A percentile compares a stretch with the other conserved stretches of the same genome.
Evolutionary conservation across 2,888 invertebrate genomes (phyloP).

Genomic region (Ypsolopha scabrella): DNA sequence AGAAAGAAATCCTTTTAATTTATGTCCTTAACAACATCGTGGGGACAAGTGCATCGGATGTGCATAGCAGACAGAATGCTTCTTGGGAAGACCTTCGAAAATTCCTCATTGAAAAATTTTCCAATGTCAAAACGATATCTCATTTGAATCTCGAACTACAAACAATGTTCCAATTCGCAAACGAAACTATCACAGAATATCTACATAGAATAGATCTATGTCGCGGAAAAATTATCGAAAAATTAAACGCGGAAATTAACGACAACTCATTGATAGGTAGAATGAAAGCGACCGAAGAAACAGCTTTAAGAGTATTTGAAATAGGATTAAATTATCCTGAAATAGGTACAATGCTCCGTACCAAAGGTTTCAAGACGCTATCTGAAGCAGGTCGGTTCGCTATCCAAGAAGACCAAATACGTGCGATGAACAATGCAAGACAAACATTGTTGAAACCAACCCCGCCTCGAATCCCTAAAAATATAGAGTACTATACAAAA

Average conservation of each 20-base stretch:
- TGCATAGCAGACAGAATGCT: too few relatives aligned
- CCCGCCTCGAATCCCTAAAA: neutral
- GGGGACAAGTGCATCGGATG: too few relatives aligned
- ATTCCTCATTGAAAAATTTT: constrained; percentile 9
- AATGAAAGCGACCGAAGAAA: neutral
- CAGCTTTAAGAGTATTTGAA: neutral
- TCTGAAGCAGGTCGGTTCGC: neutral
- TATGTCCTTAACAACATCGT: too few relatives aligned
- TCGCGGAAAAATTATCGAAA: constrained; percentile 8
- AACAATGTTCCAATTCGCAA: constrained; percentile 18
- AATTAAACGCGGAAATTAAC: neutral
- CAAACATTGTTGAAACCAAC: neutral
- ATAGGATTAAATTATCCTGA: neutral
- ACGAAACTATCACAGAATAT: constrained; percentile 17
- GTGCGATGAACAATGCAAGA: neutral
- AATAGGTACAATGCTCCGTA: neutral
- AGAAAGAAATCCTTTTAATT: too few relatives aligned
- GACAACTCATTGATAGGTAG: neutral
- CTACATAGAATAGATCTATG: constrained; percentile 17
- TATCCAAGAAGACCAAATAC: constrained; percentile 1
- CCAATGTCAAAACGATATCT: constrained; percentile 15
- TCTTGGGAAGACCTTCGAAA: too few relatives aligned
- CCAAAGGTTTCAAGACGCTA: neutral
- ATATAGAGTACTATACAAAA: too few relatives aligned
- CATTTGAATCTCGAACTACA: constrained; percentile 18